These are phyloP conservation scores for Pomacea canaliculata DNA, from an alignment of 2,888 invertebrate species.

Conservation along the genomic window DNA sequence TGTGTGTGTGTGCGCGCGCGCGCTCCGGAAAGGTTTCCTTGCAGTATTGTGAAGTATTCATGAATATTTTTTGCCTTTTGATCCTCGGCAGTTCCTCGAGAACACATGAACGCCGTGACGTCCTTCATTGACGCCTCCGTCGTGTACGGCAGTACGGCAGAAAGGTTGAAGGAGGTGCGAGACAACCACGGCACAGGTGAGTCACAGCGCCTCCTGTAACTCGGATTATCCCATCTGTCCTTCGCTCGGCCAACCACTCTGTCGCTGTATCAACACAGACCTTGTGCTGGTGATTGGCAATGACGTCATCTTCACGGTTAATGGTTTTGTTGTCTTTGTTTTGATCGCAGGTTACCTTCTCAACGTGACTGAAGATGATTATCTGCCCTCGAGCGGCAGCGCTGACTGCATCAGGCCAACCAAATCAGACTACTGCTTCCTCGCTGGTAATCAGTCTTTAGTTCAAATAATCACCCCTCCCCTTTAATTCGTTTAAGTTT, in stretches of 20 bases:
- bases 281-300: no score
- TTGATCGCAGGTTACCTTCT: slow-evolving; percentile 21
- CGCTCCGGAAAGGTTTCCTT: no score
- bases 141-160: slow-evolving; percentile 26
- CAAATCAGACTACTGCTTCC: slow-evolving; percentile 22
- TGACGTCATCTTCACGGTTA: no score
- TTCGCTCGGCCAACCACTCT: no score
- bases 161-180: slow-evolving; percentile 18
- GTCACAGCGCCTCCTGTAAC: not conserved
- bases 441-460: slow-evolving; percentile 14
- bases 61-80: no score
- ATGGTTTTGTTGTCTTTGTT: no score
- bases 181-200: slow-evolving; percentile 22
- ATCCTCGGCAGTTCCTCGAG: slow-evolving; percentile 23
- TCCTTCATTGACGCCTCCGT: slow-evolving; percentile 28
- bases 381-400: slow-evolving; percentile 19
- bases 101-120: slow-evolving; percentile 33
- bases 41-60: no score
- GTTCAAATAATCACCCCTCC: no score
- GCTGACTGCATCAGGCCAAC: slow-evolving; percentile 26
- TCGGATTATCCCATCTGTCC: no score
- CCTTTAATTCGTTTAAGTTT: no score
- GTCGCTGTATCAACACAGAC: no score
- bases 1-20: no score
- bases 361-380: slow-evolving; percentile 12